Evolutionary conservation across 2,888 invertebrate species (phyloP).

Genomic region (Ophonus ardosiacus): DNA sequence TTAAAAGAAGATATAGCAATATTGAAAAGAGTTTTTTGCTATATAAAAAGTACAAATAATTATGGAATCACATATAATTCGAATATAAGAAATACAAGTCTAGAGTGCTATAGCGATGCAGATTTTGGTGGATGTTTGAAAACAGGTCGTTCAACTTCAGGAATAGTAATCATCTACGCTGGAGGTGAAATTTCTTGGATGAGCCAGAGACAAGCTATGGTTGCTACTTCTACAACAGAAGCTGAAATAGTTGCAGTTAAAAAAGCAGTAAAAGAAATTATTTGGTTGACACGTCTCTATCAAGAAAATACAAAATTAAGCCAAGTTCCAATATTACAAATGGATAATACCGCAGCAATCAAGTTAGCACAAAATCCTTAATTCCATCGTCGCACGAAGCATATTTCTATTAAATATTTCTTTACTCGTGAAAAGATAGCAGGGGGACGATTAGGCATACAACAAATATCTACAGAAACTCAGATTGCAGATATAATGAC

Average conservation of each 20-base stretch:
- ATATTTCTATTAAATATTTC: slow-evolving; percentile 69
- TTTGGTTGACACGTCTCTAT: too few species aligned
- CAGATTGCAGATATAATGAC: slow-evolving; percentile 69
- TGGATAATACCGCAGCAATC: slow-evolving; percentile 68
- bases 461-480: slow-evolving; percentile 67
- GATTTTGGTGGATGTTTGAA: too few species aligned
- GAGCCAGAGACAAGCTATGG: background rate
- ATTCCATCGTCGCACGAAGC: slow-evolving; percentile 70
- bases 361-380: slow-evolving; percentile 69
- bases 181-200: background rate
- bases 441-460: slow-evolving; percentile 65
- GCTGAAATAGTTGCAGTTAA: too few species aligned
- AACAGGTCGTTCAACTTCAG: too few species aligned
- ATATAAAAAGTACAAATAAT: slow-evolving; percentile 60
- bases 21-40: slow-evolving; percentile 66
- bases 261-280: too few species aligned
- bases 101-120: too few species aligned
- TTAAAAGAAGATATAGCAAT: background rate
- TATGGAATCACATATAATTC: too few species aligned
- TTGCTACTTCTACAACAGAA: too few species aligned
- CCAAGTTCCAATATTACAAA: slow-evolving; percentile 65
- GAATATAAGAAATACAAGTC: too few species aligned
- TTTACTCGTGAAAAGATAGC: slow-evolving; percentile 68
- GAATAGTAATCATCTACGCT: background rate
- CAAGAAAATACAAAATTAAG: too few species aligned